Conservation (phyloP, 1,140 invertebrate genomes). For the Wasmannia auropunctata region DNA sequence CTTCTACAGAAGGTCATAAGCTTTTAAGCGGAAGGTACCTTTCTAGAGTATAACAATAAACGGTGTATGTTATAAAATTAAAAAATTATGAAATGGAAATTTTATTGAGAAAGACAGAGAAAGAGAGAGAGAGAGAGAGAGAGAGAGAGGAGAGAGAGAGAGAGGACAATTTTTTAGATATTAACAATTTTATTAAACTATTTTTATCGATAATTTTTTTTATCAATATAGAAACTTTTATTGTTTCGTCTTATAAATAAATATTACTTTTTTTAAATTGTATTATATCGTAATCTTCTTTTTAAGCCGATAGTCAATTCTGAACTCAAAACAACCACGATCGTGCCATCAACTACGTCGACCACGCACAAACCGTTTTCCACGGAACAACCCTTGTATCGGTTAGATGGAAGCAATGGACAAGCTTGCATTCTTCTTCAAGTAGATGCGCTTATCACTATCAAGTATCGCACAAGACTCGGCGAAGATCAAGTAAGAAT, state of each 20-base stretch:
- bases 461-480: constrained; percentile 88
- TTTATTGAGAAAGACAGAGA: neutral
- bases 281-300: neutral
- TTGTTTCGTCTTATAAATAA: neutral
- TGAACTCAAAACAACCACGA: constrained; percentile 68
- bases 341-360: constrained; percentile 63
- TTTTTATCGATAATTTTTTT: neutral
- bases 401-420: constrained; percentile 87
- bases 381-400: constrained; percentile 85
- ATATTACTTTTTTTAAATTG: neutral
- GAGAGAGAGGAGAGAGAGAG: neutral
- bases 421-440: constrained; percentile 89
- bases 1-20: constrained; percentile 7
- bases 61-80: too few species aligned
- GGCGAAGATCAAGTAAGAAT: constrained; percentile 86
- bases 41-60: neutral
- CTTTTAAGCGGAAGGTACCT: neutral
- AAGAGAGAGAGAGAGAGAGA: neutral
- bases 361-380: constrained; percentile 68
- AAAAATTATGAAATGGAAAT: neutral
- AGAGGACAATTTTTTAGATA: neutral
- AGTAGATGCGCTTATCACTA: constrained; percentile 88
- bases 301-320: constrained; percentile 66
- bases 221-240: neutral
- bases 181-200: neutral